Evolutionary conservation across 2,888 invertebrate genomes (phyloP), one percentile per base, ranked within the genome.

Genomic region (Theretra japonica): DNA sequence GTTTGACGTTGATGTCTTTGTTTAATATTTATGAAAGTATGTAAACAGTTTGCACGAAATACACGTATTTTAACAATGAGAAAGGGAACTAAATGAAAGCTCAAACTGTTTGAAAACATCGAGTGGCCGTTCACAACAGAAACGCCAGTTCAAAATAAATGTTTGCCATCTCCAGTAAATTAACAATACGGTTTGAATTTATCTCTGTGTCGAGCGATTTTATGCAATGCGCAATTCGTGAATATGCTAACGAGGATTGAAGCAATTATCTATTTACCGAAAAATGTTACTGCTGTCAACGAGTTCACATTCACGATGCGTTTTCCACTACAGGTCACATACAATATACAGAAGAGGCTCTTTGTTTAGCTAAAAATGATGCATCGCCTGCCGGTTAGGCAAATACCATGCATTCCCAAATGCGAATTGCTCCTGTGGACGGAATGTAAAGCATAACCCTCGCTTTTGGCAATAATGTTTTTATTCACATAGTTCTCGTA

Each of bases 21-120:
- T 65, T 23, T 41, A 48, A 65, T 48, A 65, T 65, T 65, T 41
- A 65, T 65, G 41, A 23, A 65, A 41, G 21, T 65, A 65, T 65
- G 23, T 65, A 65, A 65, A 48, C 41, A 65, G 7, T 48, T 65
- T 23, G 48, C 5, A 23, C 65, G 17, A 41, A 41, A 21, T 41
- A 48, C 15, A 23, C 17, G 23, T 15, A 65, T 65, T 65, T 65
- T 17, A 41, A 65, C 21, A 23, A 65, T 23, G 65, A 65, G 33
- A 41, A 48, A 65, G 48, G n/a, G 23, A 65, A 65, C 41, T 23
- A 48, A 48, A 65, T 48, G 23, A 65, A 25, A 5, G 4, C 23
- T 65, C 15, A 65, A 48, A 65, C n/a, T 53, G 53, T 53, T 53
- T 48, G 65, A 65, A 65, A 65, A 65, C 65, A 48, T 65, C 41